Conservation (phyloP, 1,140 invertebrate genomes). For the Hetaerina americana region DNA sequence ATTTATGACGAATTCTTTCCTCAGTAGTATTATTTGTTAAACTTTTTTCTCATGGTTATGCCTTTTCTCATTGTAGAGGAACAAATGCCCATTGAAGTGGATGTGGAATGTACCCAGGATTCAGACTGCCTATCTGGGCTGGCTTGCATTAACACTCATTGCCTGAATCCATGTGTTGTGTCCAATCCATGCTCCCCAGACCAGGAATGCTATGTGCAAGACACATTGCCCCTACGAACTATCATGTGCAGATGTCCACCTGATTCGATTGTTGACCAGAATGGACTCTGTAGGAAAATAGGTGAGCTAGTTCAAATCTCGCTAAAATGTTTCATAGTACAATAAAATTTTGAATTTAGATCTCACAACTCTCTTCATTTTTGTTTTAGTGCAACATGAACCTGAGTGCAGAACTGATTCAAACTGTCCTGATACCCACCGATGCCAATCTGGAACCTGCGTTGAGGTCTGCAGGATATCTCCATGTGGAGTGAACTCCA, state of each 20-base stretch:
- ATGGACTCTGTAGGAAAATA: conserved; percentile 48
- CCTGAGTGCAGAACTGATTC: conserved; percentile 52
- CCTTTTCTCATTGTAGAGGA: conserved; percentile 14
- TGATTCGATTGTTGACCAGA: conserved; percentile 47
- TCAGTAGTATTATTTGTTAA: no score
- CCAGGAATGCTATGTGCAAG: conserved; percentile 62
- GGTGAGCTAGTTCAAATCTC: conserved; percentile 23
- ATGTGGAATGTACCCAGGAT: conserved; percentile 54
- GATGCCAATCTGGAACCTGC: conserved; percentile 61
- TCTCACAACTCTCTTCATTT: neutral
- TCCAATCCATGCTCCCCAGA: conserved; percentile 53
- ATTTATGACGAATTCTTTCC: no score
- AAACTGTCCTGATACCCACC: conserved; percentile 57
- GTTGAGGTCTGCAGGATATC: conserved; percentile 61
- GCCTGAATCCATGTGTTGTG: conserved; percentile 58
- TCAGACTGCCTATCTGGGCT: conserved; percentile 56
- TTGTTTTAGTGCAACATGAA: conserved; percentile 24
- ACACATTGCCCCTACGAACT: conserved; percentile 62
- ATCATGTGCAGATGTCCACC: conserved; percentile 69
- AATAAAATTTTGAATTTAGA: neutral
- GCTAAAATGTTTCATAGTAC: neutral
- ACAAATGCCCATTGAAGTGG: conserved; percentile 20
- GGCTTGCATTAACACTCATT: conserved; percentile 62
- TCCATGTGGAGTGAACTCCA: conserved; percentile 69
- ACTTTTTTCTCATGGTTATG: no score